A percentile compares a stretch with the other conserved stretches of the same genome.
phyloP scores from a whole-genome alignment of 2,888 invertebrate genomes.

The Malthinus flaveolus region DNA sequence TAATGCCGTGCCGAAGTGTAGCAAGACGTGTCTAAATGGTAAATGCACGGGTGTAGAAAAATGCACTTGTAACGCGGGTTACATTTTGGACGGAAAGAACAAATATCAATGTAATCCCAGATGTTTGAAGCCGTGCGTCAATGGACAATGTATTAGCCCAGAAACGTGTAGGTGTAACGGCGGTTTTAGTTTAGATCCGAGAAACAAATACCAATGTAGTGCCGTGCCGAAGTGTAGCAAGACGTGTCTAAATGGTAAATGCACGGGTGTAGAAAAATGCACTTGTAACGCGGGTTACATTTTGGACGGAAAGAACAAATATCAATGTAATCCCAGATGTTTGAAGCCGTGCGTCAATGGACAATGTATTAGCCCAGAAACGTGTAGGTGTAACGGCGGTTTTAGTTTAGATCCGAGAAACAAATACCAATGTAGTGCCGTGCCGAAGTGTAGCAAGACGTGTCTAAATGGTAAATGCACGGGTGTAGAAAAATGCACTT shows the following conservation, averaged over 20 bases:
- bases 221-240: neutral
- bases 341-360: constrained; percentile 44
- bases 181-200: constrained; percentile 43
- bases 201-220: constrained; percentile 16
- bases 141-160: constrained; percentile 33
- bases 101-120: constrained; percentile 34
- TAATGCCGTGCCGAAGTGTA: constrained; percentile 33
- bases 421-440: constrained; percentile 25
- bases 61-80: constrained; percentile 35
- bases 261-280: constrained; percentile 47
- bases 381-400: constrained; percentile 58
- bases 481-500: constrained; percentile 49
- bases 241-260: constrained; percentile 43
- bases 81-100: constrained; percentile 19
- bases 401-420: constrained; percentile 37
- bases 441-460: constrained; percentile 36
- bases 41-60: constrained; percentile 29
- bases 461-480: constrained; percentile 53
- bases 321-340: constrained; percentile 4
- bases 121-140: constrained; percentile 33
- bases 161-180: neutral
- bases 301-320: neutral
- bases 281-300: constrained; percentile 43
- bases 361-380: constrained; percentile 46
- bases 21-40: constrained; percentile 37